Conservation (phyloP, 2,113 vertebrate species). For the Lathamus discolor region DNA sequence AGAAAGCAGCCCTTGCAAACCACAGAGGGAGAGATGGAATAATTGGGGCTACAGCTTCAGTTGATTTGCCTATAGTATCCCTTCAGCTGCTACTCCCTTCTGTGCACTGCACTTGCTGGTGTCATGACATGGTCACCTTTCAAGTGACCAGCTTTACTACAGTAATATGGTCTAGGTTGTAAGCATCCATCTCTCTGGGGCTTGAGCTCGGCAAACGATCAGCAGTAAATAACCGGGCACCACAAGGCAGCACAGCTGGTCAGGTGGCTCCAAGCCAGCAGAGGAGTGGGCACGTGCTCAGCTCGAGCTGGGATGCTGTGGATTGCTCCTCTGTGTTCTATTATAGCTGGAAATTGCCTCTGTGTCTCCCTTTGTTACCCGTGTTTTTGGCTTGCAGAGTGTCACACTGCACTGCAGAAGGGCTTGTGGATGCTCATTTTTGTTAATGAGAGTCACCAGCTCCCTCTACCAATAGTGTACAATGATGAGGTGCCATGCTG, state of each 20-base stretch:
- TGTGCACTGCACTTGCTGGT: not conserved
- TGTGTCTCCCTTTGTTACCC: not conserved
- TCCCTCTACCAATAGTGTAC: rapidly evolving
- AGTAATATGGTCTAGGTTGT: not conserved
- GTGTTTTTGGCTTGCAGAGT: not conserved
- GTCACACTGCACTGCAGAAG: not conserved
- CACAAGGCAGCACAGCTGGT: not conserved
- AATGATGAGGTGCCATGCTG: rapidly evolving
- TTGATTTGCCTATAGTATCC: not conserved
- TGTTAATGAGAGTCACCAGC: not conserved
- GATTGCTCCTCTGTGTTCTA: not conserved
- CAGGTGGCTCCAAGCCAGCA: not conserved
- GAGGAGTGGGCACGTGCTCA: not conserved
- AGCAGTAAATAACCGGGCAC: not conserved
- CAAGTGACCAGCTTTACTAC: not conserved
- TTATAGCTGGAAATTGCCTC: not conserved
- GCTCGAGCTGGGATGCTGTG: not conserved
- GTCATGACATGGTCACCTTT: not conserved
- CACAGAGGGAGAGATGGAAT: not conserved
- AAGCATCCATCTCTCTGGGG: not conserved
- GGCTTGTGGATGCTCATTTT: not conserved
- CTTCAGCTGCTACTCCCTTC: not conserved
- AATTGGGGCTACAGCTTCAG: not conserved
- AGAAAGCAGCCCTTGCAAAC: not conserved
- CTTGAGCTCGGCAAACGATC: not conserved